These are phyloP conservation scores for Propithecus coquereli DNA, from an alignment of 2,113 vertebrate species.

Conservation along the genomic window DNA sequence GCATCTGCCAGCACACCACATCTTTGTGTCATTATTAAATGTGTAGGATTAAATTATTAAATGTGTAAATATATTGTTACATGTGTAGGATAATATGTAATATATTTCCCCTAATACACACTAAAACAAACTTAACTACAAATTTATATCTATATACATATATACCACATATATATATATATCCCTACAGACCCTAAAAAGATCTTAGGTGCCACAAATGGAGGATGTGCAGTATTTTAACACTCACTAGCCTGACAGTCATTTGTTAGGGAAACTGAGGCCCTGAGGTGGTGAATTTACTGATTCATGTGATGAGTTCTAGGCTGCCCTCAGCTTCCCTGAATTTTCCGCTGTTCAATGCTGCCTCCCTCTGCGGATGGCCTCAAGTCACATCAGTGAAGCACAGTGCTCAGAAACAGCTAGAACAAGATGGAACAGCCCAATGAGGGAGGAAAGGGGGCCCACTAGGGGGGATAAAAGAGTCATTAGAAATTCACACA, in stretches of 20 bases:
- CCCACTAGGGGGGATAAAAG: conserved; percentile 14
- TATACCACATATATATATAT: background rate
- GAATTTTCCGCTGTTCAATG: background rate
- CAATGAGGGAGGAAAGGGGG: background rate
- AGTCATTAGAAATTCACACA: conserved; percentile 77
- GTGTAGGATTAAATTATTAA: background rate
- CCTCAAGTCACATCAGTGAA: background rate
- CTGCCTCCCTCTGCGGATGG: background rate
- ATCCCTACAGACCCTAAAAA: background rate
- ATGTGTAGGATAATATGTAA: background rate
- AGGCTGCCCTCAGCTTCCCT: background rate
- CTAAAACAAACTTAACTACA: background rate
- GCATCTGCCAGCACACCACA: accelerated
- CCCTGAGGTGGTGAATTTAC: background rate
- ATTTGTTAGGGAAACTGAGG: background rate
- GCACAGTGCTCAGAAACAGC: background rate
- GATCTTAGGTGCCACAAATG: no score
- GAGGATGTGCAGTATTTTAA: background rate
- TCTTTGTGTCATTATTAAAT: background rate
- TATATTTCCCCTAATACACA: background rate
- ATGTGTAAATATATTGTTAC: no score
- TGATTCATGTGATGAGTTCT: background rate
- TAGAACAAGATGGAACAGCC: background rate
- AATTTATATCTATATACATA: background rate
- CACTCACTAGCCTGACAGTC: background rate